Evolutionary conservation across 2,113 vertebrate genomes (phyloP).

Genomic region (Strix uralensis): DNA sequence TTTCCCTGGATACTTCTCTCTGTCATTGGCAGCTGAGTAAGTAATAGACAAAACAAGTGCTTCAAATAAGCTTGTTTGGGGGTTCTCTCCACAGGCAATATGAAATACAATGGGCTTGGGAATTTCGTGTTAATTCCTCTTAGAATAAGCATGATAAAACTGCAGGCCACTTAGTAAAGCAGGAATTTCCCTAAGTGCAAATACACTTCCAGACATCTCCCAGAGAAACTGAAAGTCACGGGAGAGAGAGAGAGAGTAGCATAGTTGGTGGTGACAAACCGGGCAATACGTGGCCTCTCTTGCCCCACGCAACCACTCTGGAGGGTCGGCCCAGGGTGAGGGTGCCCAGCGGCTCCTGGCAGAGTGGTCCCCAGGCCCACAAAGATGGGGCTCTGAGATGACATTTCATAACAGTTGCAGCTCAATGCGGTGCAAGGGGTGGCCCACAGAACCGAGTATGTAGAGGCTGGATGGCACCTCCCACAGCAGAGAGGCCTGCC

Average conservation of each 20-base stretch:
- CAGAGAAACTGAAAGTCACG: neutral
- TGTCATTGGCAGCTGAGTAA: constrained; percentile 11
- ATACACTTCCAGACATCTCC: neutral
- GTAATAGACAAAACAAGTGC: constrained; percentile 28
- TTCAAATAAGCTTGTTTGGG: constrained; percentile 3
- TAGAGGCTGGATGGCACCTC: neutral
- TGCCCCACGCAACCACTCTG: rapidly evolving
- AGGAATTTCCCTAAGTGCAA: neutral
- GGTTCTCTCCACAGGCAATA: neutral
- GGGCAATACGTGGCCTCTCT: rapidly evolving
- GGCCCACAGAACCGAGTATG: neutral
- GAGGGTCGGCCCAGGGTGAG: neutral
- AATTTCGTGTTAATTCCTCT: constrained; percentile 39
- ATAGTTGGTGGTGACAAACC: rapidly evolving
- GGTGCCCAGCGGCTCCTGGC: rapidly evolving
- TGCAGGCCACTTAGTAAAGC: neutral
- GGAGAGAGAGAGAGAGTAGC: neutral
- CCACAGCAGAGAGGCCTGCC: neutral
- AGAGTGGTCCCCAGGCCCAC: neutral
- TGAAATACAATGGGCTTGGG: constrained; percentile 38
- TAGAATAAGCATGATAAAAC: neutral
- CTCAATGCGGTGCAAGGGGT: neutral
- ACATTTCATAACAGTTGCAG: neutral
- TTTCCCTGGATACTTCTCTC: neutral
- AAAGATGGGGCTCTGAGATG: neutral